Base-by-base conservation (phyloP, 2,797 vertebrate genomes). In the Sebastes kiyomatsui region DNA sequence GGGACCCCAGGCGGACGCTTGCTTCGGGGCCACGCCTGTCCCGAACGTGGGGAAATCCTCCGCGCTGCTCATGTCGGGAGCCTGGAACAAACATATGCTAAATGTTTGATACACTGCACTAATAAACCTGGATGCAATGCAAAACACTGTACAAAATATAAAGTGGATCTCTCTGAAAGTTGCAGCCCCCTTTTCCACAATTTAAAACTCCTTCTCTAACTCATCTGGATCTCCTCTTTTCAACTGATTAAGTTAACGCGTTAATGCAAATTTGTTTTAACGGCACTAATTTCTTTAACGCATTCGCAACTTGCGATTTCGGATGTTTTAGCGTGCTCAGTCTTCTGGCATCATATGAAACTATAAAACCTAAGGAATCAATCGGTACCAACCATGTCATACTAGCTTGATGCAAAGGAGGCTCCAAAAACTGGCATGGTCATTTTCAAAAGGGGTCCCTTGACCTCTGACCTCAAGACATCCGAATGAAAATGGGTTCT, bases 11-110 rank as follows among this genome's bases (percentile, higher is more conserved):
- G 93, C 93, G 0, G 96, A 96, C 1, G 91, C 85, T 80, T 96
- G 95, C 88, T 96, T 96, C 10, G 94, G 94, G 62, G 95, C 92
- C 69, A 96, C 92, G 1, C 91, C 90, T 0, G 94, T 88, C 33
- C 96, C 96, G 1, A 97, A 96, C 0, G 93, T 95, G 16, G 96
- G 96, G 90, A 97, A 96, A 38, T 97, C 95, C 90, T 97, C 95
- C 0, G 95, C 95, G 1, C 95, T 97, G 94, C 95, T 96, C 95
- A 96, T 93, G 77, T 96, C 96, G 0, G 95, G 96, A 70, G 96
- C 95, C 95, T 96, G 89, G 13, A 87, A 77, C n/a, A 59, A 61
- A 59, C 12, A 77, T 49, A 79, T 4, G 56, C 55, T 30, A 12
- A 25, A n/a, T 10, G 35, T 35, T 54, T 38, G 9, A 35, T 7